Evolutionary conservation across 2,888 invertebrate genomes (phyloP).

Genomic region (Folsomia manolachei): DNA sequence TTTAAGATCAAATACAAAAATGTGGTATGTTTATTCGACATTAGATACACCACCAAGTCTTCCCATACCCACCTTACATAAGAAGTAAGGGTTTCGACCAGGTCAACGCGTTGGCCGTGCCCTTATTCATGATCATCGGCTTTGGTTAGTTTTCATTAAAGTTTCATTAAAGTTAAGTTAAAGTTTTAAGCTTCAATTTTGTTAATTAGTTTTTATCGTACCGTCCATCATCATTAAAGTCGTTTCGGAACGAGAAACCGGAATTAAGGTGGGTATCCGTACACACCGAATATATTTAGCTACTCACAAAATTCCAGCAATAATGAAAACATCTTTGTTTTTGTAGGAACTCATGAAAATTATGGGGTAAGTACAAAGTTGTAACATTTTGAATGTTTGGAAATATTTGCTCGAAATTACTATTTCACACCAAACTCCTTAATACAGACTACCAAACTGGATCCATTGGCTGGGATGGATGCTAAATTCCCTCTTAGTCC

Average conservation of each 20-base stretch:
- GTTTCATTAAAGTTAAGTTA: too few relatives aligned
- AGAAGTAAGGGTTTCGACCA: slow-evolving; percentile 32
- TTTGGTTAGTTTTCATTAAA: too few relatives aligned
- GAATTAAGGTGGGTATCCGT: slow-evolving; percentile 60
- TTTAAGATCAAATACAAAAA: not conserved
- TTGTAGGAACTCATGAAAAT: slow-evolving; percentile 61
- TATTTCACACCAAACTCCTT: too few relatives aligned
- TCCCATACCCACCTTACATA: slow-evolving; percentile 59
- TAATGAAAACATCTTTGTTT: not conserved
- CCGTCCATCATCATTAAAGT: slow-evolving; percentile 59
- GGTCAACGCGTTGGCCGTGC: slow-evolving; percentile 50
- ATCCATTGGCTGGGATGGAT: slow-evolving; percentile 61
- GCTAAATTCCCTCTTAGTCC: slow-evolving; percentile 55
- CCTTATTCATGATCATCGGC: slow-evolving; percentile 55
- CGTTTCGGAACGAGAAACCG: slow-evolving; percentile 63
- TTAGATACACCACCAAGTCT: slow-evolving; percentile 58
- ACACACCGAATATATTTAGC: too few relatives aligned
- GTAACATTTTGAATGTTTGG: slow-evolving; percentile 48
- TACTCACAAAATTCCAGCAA: too few relatives aligned
- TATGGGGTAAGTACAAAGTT: slow-evolving; percentile 60
- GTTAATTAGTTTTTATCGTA: slow-evolving; percentile 59
- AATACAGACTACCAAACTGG: slow-evolving; percentile 57
- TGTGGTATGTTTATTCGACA: too few relatives aligned
- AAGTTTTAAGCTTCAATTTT: too few relatives aligned
- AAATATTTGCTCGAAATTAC: not conserved